Evolutionary conservation across 2,797 vertebrate genomes (phyloP), one percentile per base, ranked within the genome.

Genomic region (Scyliorhinus canicula): DNA sequence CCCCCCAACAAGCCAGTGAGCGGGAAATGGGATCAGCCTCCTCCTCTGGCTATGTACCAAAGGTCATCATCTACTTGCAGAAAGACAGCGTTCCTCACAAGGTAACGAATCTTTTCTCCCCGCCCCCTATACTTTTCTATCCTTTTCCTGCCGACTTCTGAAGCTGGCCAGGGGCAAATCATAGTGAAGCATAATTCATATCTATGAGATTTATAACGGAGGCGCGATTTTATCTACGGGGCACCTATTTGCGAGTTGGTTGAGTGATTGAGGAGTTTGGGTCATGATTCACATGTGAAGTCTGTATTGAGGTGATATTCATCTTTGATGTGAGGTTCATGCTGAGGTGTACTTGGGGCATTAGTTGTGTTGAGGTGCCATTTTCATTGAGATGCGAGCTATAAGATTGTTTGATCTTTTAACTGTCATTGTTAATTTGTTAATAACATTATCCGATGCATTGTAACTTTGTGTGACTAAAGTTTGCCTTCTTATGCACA

Each of bases 61-160:
- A 94, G 65, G 47, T 94, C n/a, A 94, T 94, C 93, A 94, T 94
- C 93, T 74, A 94, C 47, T 28, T 94, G 47, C 26, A 94, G 93
- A 94, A 69, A 71, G 67, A 94, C 93, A 74, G 35, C 11, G 26
- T 31, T 55, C 6, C 67, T 31, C 67, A 35, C 12, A 94, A 94
- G 93, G 93, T 94, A 94, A n/a, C 4, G 16, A 19, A 12, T 69
- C 12, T 40, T 31, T 94, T n/a, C n/a, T n/a, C n/a, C n/a, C n/a
- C n/a, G n/a, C n/a, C n/a, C n/a, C n/a, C n/a, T n/a, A n/a, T n/a
- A n/a, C n/a, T n/a, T n/a, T n/a, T n/a, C n/a, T n/a, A n/a, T n/a
- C n/a, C 8, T 8, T 63, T 86, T 88, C 35, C 52, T 88, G 9
- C 52, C 0, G 14, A 7, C 88, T 63, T 91, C 3, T 44, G 88